A percentile compares a stretch with the other conserved stretches of the same genome.
Evolutionary conservation across 2,797 vertebrate species (phyloP).

Genomic region (Erithacus rubecula): DNA sequence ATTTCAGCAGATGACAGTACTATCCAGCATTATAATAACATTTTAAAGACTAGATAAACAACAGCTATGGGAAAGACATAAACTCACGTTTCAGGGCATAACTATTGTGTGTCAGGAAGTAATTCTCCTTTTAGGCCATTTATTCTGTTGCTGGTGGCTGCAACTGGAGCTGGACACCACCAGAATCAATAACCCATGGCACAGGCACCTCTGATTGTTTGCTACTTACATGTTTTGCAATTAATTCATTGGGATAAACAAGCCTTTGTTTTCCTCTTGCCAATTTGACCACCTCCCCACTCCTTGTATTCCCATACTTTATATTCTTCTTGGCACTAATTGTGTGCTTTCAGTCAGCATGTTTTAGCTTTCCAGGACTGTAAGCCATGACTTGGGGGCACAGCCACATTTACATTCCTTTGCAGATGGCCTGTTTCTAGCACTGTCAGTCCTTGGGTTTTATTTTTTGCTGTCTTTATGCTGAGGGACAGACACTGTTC

Average conservation of each 20-base stretch:
- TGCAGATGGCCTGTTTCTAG: constrained; percentile 66
- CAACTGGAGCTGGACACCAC: background rate
- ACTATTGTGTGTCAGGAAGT: background rate
- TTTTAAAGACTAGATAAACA: constrained; percentile 40
- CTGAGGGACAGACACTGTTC: constrained; percentile 74
- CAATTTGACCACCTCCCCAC: constrained; percentile 10
- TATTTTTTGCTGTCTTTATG: constrained; percentile 69
- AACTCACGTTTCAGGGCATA: background rate
- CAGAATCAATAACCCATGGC: background rate
- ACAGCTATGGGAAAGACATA: constrained; percentile 9
- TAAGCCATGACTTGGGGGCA: constrained; percentile 42
- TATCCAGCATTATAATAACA: constrained; percentile 10
- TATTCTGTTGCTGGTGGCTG: background rate
- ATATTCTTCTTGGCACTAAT: constrained; percentile 46
- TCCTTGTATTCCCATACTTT: constrained; percentile 53
- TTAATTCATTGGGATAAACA: constrained; percentile 30
- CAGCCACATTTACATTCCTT: constrained; percentile 63
- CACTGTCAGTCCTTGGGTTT: constrained; percentile 62
- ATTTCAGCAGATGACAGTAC: background rate
- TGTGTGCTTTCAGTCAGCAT: background rate
- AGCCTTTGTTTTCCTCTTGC: constrained; percentile 25
- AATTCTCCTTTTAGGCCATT: background rate
- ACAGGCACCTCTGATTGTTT: constrained; percentile 37
- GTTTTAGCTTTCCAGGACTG: constrained; percentile 16
- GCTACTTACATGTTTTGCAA: constrained; percentile 22